These are phyloP conservation scores for Chanos chanos DNA, from an alignment of 2,797 vertebrate genomes.

Conservation along the genomic window DNA sequence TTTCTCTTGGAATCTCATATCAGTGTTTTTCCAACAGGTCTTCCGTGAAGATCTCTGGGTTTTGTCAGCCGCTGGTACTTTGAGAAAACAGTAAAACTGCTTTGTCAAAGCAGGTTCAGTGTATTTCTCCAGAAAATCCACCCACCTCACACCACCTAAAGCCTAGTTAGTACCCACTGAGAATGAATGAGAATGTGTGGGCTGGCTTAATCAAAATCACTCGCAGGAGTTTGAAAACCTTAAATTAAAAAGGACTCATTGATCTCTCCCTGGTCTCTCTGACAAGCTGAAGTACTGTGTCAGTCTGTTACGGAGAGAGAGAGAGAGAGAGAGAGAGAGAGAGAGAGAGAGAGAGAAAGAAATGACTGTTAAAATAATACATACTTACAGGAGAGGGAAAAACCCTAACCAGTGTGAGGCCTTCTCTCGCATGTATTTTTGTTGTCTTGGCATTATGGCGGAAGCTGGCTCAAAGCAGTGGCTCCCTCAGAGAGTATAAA, in stretches of 20 bases:
- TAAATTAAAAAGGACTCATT: slow-evolving; percentile 22
- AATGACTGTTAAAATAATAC: too few relatives aligned
- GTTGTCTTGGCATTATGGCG: slow-evolving; percentile 1
- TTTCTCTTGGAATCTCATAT: neutral
- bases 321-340: slow-evolving; percentile 27
- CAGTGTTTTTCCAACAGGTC: neutral
- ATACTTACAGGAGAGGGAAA: slow-evolving; percentile 29
- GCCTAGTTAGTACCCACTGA: slow-evolving; percentile 33
- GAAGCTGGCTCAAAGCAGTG: neutral
- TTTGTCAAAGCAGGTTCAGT: neutral
- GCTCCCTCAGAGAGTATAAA: neutral
- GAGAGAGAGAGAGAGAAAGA: slow-evolving; percentile 36
- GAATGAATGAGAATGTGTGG: slow-evolving; percentile 8
- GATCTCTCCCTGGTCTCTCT: slow-evolving; percentile 6
- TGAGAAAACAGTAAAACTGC: neutral
- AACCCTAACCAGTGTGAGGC: neutral
- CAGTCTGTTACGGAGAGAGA: slow-evolving; percentile 23
- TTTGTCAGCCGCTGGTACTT: neutral
- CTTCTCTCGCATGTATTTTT: neutral
- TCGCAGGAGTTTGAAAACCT: slow-evolving; percentile 19
- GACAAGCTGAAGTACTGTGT: neutral
- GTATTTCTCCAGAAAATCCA: neutral
- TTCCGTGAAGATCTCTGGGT: neutral
- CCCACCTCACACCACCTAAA: neutral
- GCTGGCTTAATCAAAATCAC: slow-evolving; percentile 35